Base-by-base conservation (phyloP, 2,113 vertebrate genomes). In the Vulpes ferrilata region DNA sequence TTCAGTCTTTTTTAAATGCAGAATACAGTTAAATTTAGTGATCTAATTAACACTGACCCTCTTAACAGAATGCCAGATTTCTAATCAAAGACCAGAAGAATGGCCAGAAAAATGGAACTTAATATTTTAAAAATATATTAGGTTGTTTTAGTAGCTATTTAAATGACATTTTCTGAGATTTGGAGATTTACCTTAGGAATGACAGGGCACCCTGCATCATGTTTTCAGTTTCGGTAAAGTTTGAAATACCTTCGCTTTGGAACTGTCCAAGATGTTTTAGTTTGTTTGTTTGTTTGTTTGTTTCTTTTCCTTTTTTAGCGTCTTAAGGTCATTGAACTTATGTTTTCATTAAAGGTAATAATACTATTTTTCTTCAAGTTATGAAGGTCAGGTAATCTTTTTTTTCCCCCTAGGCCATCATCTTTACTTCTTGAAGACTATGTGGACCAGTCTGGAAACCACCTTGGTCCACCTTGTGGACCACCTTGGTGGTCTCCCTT, bases 31-130 rank as follows among this genome's bases (percentile, higher is more conserved):
- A 65, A 98, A 97, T 97, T 84, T 92, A 97, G 97, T 96, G 98
- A 97, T 96, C 78, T 97, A 98, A 98, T 98, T 98, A 98, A 98
- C 97, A 82, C 82, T 97, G 97, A 98, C 97, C 96, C 96, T 98
- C 97, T 82, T 64, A 80, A 35, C 82, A 64, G 84, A 93, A 97
- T 97, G 83, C 94, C 95, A 92, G 5, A 55, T 85, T 71, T 94
- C 93, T 98, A 98, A 97, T 95, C 95, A 92, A 83, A 93, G 65
- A 88, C 13, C 38, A 73, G 74, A 96, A 90, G 80, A 96, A 55
- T 7, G 93, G 88, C 65, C 88, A 93, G 81, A 90, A 74, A 73
- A 89, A 19, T 76, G 73, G 32, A 73, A 30, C 67, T 95, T 98
- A 0, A 0, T 84, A 84, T 86, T 85, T 96, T 92, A 79, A 11